Base-by-base conservation (phyloP, 2,888 invertebrate species). In the Mylabris sibirica region DNA sequence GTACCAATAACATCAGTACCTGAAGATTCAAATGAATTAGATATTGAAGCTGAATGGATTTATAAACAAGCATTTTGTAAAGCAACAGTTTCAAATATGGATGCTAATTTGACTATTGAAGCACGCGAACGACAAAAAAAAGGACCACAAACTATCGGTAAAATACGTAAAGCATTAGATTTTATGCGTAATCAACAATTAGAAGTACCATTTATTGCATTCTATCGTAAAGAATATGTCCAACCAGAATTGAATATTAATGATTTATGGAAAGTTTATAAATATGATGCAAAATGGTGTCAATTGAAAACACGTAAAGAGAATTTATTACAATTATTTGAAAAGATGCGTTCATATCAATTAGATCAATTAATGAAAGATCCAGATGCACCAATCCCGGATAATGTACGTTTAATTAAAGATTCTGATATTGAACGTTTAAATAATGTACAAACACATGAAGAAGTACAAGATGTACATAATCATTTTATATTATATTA, bases 181-280 rank as follows among this genome's bases (percentile, higher is more conserved):
- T 98, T 98, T 81, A 98, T 99, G 91, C 87, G 98, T 53, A 98
- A 97, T 83, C 96, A 98, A 80, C 93, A 95, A 61, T 87, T 97
- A 74, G 99, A 99, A 87, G 98, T 99, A 57, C 99, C 99, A 0
- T 99, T 99, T 84, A 99, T 99, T 78, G 97, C 97, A 0, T 98
- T 98, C 85, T 99, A 99, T 83, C 90, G 99, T 30, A 99, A 99
- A 84, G 99, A 99, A 84, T 97, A 97, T 78, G 96, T 99, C 0
- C 93, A 95, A 79, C 97, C 97, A 0, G 98, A 98, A 80, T 86
- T 99, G 24, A 95, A 92, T 76, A 96, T 98, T 64, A 96, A 96
- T 78, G 99, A 99, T 82, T 86, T 99, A 35, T 99, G 99, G 99
- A 96, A 94, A 82, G 94, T 99, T n/a, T 99, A 97, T 86, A 93